Evolutionary conservation across 2,888 invertebrate genomes (phyloP), one percentile per base, ranked within the genome.

Genomic region (Bellardia pandia): DNA sequence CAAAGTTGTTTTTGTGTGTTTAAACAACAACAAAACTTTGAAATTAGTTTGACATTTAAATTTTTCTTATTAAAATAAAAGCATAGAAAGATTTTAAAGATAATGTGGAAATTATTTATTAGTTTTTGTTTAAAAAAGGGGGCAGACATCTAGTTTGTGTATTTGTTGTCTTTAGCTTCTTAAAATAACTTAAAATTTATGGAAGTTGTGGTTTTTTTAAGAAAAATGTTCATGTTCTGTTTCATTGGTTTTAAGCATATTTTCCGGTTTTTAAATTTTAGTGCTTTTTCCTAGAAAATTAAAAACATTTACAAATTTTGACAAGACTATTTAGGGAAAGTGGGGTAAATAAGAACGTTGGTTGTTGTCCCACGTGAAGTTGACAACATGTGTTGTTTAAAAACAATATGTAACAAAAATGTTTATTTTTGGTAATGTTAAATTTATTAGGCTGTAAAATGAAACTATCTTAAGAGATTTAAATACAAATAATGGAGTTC

Each of bases 141-240:
- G 51, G 48, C 33, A 53, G 33, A 60, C 3, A 48, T 58, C 37
- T 13, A 66, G 72, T 74, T 68, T 66, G 7, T 72, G 16, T 40
- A 2, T 23, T 40, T 56, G 13, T 51, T 40, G 33, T 56, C 14
- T 69, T 45, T 11, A 45, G 6, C 14, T 74, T 66, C 74, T 58
- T n/a, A 68, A 82, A 82, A 68, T 75, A 82, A 68, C 66, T 3
- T 58, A 2, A 56, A 56, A 81, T 40, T 37, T 40, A 60, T 6
- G 3, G n/a, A 71, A 71, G 42, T 53, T 37, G 37, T 9, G 13
- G 51, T 51, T 40, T 30, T 0, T 62, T 7, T 37, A 4, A 40
- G 40, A n/a, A 33, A 16, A 79, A 30, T 51, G 40, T 60, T 37
- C 4, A 33, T 56, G 9, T 14, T 51, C 58, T 78, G 3, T 33